Conservation (phyloP, 1,140 invertebrate genomes). For the Tetramorium alpestre region DNA sequence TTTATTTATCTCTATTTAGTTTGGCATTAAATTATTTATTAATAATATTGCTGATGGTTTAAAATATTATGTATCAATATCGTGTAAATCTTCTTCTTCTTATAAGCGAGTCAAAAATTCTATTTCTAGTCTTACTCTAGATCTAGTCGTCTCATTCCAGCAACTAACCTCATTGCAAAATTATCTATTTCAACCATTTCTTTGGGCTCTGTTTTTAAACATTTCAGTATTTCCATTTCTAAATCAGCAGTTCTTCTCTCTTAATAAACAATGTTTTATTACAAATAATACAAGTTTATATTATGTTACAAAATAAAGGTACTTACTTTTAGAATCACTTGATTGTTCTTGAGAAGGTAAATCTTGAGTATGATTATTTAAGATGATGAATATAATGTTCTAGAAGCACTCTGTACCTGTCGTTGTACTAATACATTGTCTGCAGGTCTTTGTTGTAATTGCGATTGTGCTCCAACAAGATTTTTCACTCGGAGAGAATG, state of each 20-base stretch:
- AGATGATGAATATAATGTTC: neutral
- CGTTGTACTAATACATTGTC: neutral
- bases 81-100: neutral
- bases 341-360: neutral
- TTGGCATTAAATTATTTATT: slow-evolving; percentile 3
- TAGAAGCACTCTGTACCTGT: neutral
- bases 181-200: neutral
- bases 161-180: neutral
- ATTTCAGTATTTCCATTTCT: neutral
- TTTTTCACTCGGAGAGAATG: neutral
- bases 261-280: neutral
- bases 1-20: neutral
- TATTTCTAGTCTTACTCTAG: neutral
- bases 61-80: neutral
- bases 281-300: neutral
- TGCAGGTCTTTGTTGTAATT: neutral
- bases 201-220: neutral
- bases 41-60: neutral
- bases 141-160: neutral
- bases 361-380: neutral
- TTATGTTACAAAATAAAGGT: neutral
- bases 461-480: neutral
- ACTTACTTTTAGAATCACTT: neutral
- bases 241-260: neutral
- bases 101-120: neutral